Evolutionary conservation across 2,797 vertebrate species (phyloP).

Genomic region (Decapterus maruadsi): DNA sequence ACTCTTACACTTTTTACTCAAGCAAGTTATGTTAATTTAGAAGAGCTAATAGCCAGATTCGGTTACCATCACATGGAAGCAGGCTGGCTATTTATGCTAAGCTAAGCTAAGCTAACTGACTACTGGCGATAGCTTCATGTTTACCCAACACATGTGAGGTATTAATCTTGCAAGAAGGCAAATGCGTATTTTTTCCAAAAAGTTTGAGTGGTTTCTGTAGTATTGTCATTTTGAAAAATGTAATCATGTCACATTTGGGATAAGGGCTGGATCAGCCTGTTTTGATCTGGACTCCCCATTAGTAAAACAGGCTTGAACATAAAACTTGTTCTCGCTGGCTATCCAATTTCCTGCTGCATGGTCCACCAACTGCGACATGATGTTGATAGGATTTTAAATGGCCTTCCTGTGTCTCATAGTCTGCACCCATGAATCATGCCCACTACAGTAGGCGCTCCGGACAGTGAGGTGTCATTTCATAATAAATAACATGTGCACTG

Average conservation of each 20-base stretch:
- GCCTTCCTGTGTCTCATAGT: constrained; percentile 74
- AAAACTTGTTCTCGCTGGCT: constrained; percentile 55
- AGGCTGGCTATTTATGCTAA: neutral
- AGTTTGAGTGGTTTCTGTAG: neutral
- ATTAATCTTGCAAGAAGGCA: neutral
- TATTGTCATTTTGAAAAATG: neutral
- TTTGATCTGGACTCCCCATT: constrained; percentile 64
- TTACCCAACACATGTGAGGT: neutral
- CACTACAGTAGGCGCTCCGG: constrained; percentile 63
- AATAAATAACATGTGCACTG: constrained; percentile 75
- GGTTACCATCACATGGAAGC: neutral
- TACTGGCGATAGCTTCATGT: neutral
- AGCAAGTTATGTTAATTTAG: neutral
- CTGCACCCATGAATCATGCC: constrained; percentile 74
- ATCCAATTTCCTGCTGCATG: constrained; percentile 49
- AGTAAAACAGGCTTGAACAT: constrained; percentile 43
- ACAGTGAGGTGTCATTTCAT: constrained; percentile 79
- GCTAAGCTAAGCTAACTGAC: neutral
- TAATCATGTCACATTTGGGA: constrained; percentile 28
- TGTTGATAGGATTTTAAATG: constrained; percentile 80
- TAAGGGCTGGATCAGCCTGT: constrained; percentile 21
- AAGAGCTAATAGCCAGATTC: neutral
- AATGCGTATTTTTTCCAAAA: neutral
- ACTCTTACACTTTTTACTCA: neutral
- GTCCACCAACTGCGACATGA: constrained; percentile 60